Conservation (phyloP, 2,113 vertebrate genomes). For the Cinclus cinclus region DNA sequence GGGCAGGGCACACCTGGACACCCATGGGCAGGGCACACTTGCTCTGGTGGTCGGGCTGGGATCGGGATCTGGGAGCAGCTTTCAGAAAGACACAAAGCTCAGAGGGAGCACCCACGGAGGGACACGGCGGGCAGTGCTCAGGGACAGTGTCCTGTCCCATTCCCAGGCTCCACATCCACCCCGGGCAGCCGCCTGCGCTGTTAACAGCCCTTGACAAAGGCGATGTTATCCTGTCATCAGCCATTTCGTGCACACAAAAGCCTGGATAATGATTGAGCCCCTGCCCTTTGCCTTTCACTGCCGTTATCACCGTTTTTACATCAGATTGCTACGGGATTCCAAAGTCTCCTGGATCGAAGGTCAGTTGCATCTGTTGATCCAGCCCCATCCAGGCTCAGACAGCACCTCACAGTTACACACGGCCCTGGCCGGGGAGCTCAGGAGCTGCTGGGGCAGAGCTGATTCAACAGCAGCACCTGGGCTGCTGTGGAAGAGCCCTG, state of each 20-base stretch:
- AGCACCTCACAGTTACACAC: rapidly evolving
- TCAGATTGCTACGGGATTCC: not conserved
- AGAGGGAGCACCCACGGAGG: not conserved
- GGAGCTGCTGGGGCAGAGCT: not conserved
- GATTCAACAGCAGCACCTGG: not conserved
- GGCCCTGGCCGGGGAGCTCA: not conserved
- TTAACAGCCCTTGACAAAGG: not conserved
- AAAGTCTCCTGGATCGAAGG: conserved; percentile 21
- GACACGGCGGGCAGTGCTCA: rapidly evolving
- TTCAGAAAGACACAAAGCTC: rapidly evolving
- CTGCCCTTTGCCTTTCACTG: not conserved
- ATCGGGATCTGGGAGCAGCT: not conserved
- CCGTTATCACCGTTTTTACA: not conserved
- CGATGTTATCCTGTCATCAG: not conserved
- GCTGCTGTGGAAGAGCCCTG: not conserved
- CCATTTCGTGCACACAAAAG: not conserved
- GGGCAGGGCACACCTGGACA: not conserved
- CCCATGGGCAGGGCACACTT: not conserved
- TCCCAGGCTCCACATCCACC: not conserved
- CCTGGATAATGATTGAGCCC: not conserved
- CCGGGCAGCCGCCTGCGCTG: not conserved
- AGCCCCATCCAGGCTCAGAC: not conserved
- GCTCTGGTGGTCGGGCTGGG: not conserved
- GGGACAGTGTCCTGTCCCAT: rapidly evolving
- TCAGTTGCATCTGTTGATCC: not conserved